Percentiles rank a stretch among this genome's conserved stretches.
Conservation (phyloP, 2,888 invertebrate species). For the Tridacna gigas region DNA sequence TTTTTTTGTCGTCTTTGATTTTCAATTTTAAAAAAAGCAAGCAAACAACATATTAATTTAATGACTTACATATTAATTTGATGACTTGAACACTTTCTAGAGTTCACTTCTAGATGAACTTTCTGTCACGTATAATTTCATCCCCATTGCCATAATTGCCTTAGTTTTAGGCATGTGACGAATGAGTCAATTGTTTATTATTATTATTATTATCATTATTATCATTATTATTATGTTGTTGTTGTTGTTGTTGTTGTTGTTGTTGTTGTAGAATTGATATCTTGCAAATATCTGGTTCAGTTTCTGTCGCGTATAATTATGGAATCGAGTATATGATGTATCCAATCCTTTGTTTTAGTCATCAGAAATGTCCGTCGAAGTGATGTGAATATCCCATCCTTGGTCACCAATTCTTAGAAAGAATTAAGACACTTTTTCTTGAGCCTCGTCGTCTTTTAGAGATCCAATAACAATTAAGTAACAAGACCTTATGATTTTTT, state of each 20-base stretch:
- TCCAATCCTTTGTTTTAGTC: constrained; percentile 17
- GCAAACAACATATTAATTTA: too few relatives aligned
- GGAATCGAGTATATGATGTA: constrained; percentile 11
- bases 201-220: too few relatives aligned
- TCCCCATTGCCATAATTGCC: neutral
- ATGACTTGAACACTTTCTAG: too few relatives aligned
- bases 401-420: constrained; percentile 29
- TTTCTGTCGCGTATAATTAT: neutral
- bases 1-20: too few relatives aligned
- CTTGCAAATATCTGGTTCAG: constrained; percentile 22
- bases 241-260: too few relatives aligned
- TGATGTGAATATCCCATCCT: constrained; percentile 23
- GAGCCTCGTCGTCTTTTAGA: neutral
- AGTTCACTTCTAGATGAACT: too few relatives aligned
- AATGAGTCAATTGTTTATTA: neutral
- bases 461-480: neutral
- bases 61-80: too few relatives aligned
- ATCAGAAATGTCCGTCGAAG: constrained; percentile 31
- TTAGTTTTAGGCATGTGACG: constrained; percentile 7
- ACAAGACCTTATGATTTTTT: neutral
- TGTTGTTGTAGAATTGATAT: constrained; percentile 24
- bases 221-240: too few relatives aligned
- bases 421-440: neutral
- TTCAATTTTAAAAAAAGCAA: too few relatives aligned
- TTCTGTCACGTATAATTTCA: too few relatives aligned